Evolutionary conservation across 1,140 invertebrate species (phyloP), one percentile per base, ranked within the genome.

Genomic region (Nymphalis io): DNA sequence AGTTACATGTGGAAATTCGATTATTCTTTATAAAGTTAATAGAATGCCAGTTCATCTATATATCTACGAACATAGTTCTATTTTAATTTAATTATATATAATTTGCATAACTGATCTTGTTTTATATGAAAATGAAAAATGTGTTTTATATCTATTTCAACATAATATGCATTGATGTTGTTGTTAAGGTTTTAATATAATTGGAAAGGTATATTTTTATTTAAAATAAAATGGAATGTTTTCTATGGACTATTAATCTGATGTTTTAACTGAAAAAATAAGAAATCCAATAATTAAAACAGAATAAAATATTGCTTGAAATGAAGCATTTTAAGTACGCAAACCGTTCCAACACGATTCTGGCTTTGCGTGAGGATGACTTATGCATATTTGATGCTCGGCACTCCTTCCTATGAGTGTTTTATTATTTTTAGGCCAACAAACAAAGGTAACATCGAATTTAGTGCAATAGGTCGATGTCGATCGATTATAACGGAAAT

Each of bases 351-450:
- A 16, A 40, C 46, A 65, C 64, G 46, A 39, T 68, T 59, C 58
- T 62, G 73, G 70, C 75, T 76, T 88, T 68, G 83, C 87, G 83
- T 87, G 87, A 72, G 73, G 55, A 61, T 60, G 16, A 20, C 74
- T 75, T 63, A 76, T 88, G 76, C 79, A 89, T 85, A 65, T 83
- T 89, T 87, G 74, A 87, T 77, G 60, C 3, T 53, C 23, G 23
- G 69, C 59, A 60, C 67, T 60, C 70, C 72, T 70, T 60, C 60
- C 48, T 69, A 74, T 53, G 70, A 80, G 78, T 80, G 79, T 87
- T 87, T 87, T 89, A 87, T 87, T 89, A 87, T 89, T 89, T 89
- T 89, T 85, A 88, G 84, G 80, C 75, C 73, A 70, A 69, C 70
- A 73, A 74, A 78, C 77, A 81, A 80, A 80, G 81, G 71, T 78